Conservation (phyloP, 2,113 vertebrate species). For the Pristiophorus japonicus region DNA sequence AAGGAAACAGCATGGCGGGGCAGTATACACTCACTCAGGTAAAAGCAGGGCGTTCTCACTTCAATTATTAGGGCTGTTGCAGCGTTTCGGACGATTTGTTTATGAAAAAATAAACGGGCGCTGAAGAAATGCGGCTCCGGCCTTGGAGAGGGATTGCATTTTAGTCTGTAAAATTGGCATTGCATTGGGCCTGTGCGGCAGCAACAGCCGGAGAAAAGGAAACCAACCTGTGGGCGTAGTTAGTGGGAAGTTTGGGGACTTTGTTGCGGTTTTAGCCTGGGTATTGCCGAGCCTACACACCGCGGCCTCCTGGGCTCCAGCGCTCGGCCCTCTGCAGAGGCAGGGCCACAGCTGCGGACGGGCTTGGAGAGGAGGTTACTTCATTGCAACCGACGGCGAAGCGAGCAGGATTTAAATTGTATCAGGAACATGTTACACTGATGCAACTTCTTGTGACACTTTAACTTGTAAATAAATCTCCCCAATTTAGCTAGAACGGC, state of each 20-base stretch:
- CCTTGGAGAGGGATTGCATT: neutral
- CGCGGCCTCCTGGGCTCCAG: neutral
- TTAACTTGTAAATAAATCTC: neutral
- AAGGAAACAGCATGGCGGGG: constrained; percentile 28
- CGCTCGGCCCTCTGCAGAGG: neutral
- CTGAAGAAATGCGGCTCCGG: neutral
- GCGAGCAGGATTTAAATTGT: neutral
- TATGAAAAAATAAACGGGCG: neutral
- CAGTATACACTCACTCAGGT: constrained; percentile 26
- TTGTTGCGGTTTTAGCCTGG: neutral
- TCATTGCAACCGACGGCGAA: neutral
- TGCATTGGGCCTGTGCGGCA: neutral
- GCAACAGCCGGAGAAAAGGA: neutral
- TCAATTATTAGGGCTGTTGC: neutral
- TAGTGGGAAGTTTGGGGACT: constrained; percentile 36
- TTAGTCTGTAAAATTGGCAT: neutral
- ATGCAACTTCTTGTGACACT: neutral
- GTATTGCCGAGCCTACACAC: neutral
- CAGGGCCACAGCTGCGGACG: neutral
- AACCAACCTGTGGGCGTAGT: constrained; percentile 23
- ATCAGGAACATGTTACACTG: neutral
- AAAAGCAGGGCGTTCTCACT: neutral
- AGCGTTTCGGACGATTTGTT: neutral
- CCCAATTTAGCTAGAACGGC: neutral
- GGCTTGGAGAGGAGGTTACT: neutral